Conservation (phyloP, 2,113 vertebrate species). For the Gobio gobio region DNA sequence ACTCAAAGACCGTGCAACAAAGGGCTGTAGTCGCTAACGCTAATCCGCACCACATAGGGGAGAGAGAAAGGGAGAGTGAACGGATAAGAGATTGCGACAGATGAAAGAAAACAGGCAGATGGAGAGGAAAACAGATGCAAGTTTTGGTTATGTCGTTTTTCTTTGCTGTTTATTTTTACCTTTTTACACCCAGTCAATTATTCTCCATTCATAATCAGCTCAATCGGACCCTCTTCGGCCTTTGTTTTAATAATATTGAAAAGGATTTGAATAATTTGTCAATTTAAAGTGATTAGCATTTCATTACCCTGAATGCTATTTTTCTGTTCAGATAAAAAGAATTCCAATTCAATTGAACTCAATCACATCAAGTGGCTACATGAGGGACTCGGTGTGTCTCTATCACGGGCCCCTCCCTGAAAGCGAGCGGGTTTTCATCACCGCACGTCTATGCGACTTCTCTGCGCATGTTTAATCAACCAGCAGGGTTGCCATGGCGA, state of each 20-base stretch:
- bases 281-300: constrained; percentile 36
- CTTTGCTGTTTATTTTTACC: background rate
- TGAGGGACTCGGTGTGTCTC: constrained; percentile 61
- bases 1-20: constrained; percentile 25
- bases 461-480: constrained; percentile 90
- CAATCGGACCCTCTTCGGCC: background rate
- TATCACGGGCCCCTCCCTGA: constrained; percentile 63
- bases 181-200: background rate
- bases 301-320: constrained; percentile 15
- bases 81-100: constrained; percentile 13
- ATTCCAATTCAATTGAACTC: constrained; percentile 5
- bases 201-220: background rate
- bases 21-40: background rate
- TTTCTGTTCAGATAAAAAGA: background rate
- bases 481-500: constrained; percentile 93
- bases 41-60: constrained; percentile 25
- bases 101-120: constrained; percentile 22
- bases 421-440: constrained; percentile 68
- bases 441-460: constrained; percentile 65
- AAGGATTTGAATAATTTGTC: constrained; percentile 18
- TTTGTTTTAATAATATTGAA: constrained; percentile 6
- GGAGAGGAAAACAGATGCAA: constrained; percentile 21
- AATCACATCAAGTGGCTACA: constrained; percentile 49
- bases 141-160: background rate
- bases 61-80: constrained; percentile 29